Evolutionary conservation across 2,888 invertebrate genomes (phyloP).

Genomic region (Diadegma fenestrale): DNA sequence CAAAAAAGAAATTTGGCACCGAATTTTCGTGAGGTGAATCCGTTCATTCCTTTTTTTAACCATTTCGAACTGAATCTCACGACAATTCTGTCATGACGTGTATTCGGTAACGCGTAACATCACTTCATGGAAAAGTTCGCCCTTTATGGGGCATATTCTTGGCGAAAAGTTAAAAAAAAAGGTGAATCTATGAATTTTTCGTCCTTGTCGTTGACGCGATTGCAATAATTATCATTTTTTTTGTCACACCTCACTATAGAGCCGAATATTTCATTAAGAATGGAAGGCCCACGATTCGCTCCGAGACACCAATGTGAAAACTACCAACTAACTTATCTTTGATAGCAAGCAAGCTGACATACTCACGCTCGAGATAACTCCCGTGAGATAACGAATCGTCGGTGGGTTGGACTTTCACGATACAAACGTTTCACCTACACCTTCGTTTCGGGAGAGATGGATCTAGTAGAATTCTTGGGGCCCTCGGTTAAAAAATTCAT

Average conservation of each 20-base stretch:
- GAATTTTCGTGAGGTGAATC: conserved; percentile 16
- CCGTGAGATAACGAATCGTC: conserved; percentile 58
- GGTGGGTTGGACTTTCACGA: conserved; percentile 49
- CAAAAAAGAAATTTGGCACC: conserved; percentile 1
- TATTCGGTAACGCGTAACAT: conserved; percentile 37
- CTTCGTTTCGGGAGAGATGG: conserved; percentile 11
- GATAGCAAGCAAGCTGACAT: conserved; percentile 73
- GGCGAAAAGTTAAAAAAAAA: background rate
- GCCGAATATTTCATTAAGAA: conserved; percentile 34
- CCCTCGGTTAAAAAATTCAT: background rate
- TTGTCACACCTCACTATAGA: conserved; percentile 19
- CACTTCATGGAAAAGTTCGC: conserved; percentile 10
- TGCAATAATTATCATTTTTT: conserved; percentile 11
- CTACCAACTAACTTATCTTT: conserved; percentile 81
- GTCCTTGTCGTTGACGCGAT: background rate
- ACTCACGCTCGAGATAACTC: conserved; percentile 62
- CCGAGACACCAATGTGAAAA: conserved; percentile 70
- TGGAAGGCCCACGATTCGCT: conserved; percentile 42
- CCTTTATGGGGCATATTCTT: conserved; percentile 40
- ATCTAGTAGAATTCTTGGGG: background rate
- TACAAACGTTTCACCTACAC: conserved; percentile 30
- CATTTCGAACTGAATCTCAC: conserved; percentile 49
- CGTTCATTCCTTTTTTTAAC: conserved; percentile 25
- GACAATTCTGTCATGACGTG: conserved; percentile 30
- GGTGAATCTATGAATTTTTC: background rate